These are phyloP conservation scores for Atherinomorus stipes DNA, from an alignment of 2,113 vertebrate genomes.

Conservation along the genomic window DNA sequence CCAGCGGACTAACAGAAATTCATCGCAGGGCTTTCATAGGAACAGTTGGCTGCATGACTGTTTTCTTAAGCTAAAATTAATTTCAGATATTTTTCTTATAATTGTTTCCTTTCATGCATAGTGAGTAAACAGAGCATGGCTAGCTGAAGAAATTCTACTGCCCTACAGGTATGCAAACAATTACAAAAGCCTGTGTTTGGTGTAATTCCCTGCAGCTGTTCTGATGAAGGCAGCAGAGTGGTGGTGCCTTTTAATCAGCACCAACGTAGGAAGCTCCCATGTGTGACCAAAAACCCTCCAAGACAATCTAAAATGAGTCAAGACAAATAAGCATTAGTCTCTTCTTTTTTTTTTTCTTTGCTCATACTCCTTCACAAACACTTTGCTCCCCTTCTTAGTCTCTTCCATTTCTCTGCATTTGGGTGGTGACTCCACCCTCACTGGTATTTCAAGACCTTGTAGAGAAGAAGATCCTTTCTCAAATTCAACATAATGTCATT, in stretches of 20 bases:
- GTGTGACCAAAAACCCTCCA: conserved; percentile 68
- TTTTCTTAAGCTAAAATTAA: neutral
- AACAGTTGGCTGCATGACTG: neutral
- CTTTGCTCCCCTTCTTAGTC: conserved; percentile 25
- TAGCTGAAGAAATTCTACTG: conserved; percentile 53
- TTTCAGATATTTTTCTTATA: conserved; percentile 8
- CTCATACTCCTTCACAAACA: conserved; percentile 26
- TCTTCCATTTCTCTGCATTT: conserved; percentile 35
- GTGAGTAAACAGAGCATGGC: conserved; percentile 51
- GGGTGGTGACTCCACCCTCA: conserved; percentile 40
- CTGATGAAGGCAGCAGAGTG: conserved; percentile 52
- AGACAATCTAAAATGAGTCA: conserved; percentile 68
- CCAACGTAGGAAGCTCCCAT: conserved; percentile 63
- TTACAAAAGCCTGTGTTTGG: conserved; percentile 68
- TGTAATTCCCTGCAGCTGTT: conserved; percentile 59
- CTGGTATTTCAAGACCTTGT: conserved; percentile 71
- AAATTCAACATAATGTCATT: conserved; percentile 55
- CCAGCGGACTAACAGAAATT: neutral
- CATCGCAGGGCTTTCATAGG: neutral
- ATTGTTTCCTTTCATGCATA: conserved; percentile 49
- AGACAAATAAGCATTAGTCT: conserved; percentile 51
- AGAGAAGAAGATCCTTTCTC: conserved; percentile 51
- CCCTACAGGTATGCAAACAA: conserved; percentile 77
- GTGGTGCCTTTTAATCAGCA: conserved; percentile 76
- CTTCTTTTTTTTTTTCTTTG: conserved; percentile 9